Evolutionary conservation across 2,113 vertebrate genomes (phyloP), one percentile per base, ranked within the genome.

Genomic region (Columba livia): DNA sequence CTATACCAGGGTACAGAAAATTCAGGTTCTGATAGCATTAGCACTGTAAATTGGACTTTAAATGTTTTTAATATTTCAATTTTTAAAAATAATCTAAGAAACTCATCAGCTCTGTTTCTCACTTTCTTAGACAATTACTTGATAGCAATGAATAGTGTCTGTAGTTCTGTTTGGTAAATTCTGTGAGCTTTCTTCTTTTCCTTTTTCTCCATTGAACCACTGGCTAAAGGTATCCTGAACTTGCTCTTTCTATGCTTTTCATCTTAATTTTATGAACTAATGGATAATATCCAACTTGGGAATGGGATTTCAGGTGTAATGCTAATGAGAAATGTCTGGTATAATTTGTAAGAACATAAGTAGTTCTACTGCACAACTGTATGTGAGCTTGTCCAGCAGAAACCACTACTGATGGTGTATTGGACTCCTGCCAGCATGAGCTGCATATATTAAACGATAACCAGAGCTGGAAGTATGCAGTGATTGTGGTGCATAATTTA

Each of bases 321-420:
- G 50, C 34, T 66, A 79, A 92, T 91, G 74, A 95, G 71, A 90
- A 95, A 51, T 79, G 82, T 75, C 86, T 77, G 31, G 42, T 93
- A 56, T 79, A 47, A 91, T 96, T 91, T 96, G 81, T 88, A 89
- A 88, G 74, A 79, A 75, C 85, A 38, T 42, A 69, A 85, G 36
- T 66, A 88, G 54, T 87, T 90, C 69, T 51, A 51, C 0, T 0
- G 5, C 51, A 85, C 42, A 79, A 80, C 53, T 31, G 57, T 12
- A 23, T 66, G 34, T 84, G 56, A 91, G 61, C 44, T 75, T 89
- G 74, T 36, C 91, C 71, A 95, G 81, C 69, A 94, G 93, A 94
- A 96, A 70, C 34, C 73, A 42, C 47, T 67, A 54, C 36, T 74
- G 54, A 32, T 32, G 72, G 77, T 44, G 34, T n/a, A 11, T 8